Evolutionary conservation across 35 echinoderm and acorn worm species (phyloP).

Genomic region (Holothuria glaberrima): DNA sequence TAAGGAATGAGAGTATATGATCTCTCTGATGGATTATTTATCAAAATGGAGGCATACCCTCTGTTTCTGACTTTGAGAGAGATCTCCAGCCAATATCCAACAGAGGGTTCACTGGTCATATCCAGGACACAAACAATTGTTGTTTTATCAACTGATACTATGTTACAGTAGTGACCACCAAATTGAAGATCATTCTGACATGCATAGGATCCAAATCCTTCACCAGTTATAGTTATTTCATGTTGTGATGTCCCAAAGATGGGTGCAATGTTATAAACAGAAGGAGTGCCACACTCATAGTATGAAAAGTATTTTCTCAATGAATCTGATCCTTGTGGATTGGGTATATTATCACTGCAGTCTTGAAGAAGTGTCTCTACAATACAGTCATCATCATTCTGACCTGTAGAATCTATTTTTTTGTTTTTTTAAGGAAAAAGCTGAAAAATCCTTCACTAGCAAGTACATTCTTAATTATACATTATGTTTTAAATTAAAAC

Average conservation of each 20-base stretch:
- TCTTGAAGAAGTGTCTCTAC: no score
- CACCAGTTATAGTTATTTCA: constrained; percentile 63
- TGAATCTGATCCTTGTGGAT: constrained; percentile 4
- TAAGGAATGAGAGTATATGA: constrained; percentile 69
- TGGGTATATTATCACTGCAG: not conserved
- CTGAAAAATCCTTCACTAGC: no score
- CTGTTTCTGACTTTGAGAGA: constrained; percentile 72
- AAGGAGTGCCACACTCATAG: constrained; percentile 75
- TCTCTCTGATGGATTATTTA: constrained; percentile 45
- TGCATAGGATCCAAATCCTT: constrained; percentile 65
- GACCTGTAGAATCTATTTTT: no score
- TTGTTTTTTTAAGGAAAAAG: no score
- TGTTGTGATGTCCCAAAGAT: constrained; percentile 67
- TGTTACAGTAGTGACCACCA: constrained; percentile 66
- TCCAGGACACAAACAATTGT: constrained; percentile 69
- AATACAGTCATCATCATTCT: no score
- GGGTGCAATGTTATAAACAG: constrained; percentile 63
- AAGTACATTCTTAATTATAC: no score
- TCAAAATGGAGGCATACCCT: constrained; percentile 63
- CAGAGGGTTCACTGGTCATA: constrained; percentile 55
- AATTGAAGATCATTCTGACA: constrained; percentile 76
- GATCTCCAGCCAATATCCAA: constrained; percentile 71
- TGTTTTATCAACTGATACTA: constrained; percentile 21
- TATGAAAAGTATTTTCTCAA: constrained; percentile 64
- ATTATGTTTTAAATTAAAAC: no score